Conservation (phyloP, 1,140 invertebrate species). For the Onthophagus taurus region DNA sequence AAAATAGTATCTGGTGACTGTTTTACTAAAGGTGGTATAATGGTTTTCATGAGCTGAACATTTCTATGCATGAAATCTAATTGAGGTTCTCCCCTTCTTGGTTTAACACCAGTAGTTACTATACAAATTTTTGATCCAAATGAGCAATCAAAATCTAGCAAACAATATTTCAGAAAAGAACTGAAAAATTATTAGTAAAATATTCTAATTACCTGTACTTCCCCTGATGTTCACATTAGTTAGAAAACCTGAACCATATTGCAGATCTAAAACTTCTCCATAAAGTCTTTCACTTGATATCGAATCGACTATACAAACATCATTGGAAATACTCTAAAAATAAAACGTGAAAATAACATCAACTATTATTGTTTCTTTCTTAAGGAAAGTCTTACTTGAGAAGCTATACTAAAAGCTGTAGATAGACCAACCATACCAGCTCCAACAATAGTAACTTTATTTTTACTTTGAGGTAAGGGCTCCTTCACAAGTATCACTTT, state of each 20-base stretch:
- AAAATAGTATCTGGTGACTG: constrained; percentile 79
- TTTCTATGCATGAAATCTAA: constrained; percentile 79
- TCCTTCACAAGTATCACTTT: too few species aligned
- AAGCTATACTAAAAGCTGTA: not conserved
- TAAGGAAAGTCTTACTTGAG: too few species aligned
- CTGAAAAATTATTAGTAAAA: too few species aligned
- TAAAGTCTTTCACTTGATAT: constrained; percentile 71
- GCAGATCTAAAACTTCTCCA: constrained; percentile 82
- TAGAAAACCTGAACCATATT: constrained; percentile 78
- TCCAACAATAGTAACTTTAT: constrained; percentile 9
- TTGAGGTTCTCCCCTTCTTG: constrained; percentile 76
- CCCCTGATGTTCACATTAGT: too few species aligned
- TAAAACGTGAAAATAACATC: too few species aligned
- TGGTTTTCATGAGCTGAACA: constrained; percentile 78
- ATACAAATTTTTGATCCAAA: constrained; percentile 76
- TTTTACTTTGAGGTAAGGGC: too few species aligned
- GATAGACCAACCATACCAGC: constrained; percentile 4
- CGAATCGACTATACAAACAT: constrained; percentile 73
- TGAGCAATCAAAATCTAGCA: constrained; percentile 63
- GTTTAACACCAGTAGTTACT: constrained; percentile 79
- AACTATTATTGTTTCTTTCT: too few species aligned
- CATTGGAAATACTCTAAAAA: constrained; percentile 72
- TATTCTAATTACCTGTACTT: too few species aligned
- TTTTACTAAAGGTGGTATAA: constrained; percentile 72
- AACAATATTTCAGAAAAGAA: too few species aligned